These are phyloP conservation scores for Stomorhina lunata DNA, from an alignment of 2,888 invertebrate genomes.

Conservation along the genomic window DNA sequence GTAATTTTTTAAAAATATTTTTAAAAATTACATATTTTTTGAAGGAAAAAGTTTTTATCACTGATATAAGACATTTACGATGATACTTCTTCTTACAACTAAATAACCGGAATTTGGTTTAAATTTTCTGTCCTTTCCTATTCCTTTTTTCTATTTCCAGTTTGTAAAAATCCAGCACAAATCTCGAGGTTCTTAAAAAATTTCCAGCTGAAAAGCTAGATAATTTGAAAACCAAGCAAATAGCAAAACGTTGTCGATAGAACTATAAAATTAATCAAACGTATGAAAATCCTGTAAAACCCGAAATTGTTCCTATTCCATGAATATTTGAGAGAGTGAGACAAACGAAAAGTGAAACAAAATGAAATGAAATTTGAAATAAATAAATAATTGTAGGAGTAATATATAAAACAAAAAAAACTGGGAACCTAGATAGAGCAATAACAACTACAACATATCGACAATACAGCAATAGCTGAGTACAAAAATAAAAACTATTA, in stretches of 20 bases:
- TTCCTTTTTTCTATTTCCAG: not conserved
- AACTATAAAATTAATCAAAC: not conserved
- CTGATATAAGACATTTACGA: conserved; percentile 16
- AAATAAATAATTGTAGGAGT: conserved; percentile 28
- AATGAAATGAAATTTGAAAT: conserved; percentile 47
- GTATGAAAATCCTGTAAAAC: not conserved
- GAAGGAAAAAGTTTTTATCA: not conserved
- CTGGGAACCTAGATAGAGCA: conserved; percentile 43
- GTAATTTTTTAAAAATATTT: not conserved
- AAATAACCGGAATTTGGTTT: conserved; percentile 32
- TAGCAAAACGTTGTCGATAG: not conserved
- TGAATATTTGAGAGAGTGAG: not conserved
- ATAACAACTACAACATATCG: not conserved
- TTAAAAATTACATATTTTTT: not conserved
- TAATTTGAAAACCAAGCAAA: not conserved
- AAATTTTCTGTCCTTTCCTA: conserved; percentile 12
- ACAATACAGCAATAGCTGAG: not conserved
- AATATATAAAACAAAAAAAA: conserved; percentile 1
- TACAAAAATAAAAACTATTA: not conserved
- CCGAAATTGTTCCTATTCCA: not conserved
- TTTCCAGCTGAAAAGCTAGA: not conserved
- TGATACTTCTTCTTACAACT: conserved; percentile 5
- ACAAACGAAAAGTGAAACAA: conserved; percentile 32
- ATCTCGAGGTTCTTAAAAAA: conserved; percentile 36
- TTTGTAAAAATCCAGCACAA: not conserved